Evolutionary conservation across 2,797 vertebrate species (phyloP), one percentile per base, ranked within the genome.

Genomic region (Sebastolobus alascanus): DNA sequence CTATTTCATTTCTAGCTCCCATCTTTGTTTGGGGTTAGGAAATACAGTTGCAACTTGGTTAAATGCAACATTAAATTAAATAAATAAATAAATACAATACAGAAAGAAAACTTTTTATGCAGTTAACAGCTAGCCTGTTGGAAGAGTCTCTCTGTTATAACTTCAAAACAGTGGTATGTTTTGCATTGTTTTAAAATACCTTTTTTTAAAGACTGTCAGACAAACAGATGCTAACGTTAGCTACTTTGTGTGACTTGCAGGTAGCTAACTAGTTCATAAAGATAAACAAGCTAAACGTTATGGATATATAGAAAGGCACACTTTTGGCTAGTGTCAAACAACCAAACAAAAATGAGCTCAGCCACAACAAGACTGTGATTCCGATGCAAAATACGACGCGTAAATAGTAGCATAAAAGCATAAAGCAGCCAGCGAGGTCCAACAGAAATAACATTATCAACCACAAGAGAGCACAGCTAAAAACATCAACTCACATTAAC

Each of bases 201-300:
- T 29, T 50, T 43, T 43, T 0, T 52, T 18, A 37, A 40, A 0
- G 14, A 50, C 46, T 20, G 18, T 50, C 20, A 46, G 14, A 46
- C 40, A 43, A 43, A 43, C 14, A 46, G 43, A 46, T 46, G 43
- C 43, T 46, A 46, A 46, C 1, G 2, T 50, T 50, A 50, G 8
- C 1, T 50, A 50, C 3, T 40, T 70, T 38, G 2, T 55, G 31
- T 55, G n/a, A 27, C 13, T 37, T 25, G n/a, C 50, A 55, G 31
- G 10, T 0, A 0, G 37, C 37, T 0, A 0, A 11, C 37, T 69
- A 29, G 40, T 27, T 25, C 25, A 25, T 46, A 46, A 60, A 73
- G 12, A 61, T 29, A 65, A 27, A 27, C 22, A 65, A 38, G 61
- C 29, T 60, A 55, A 25, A 2, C n/a, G 10, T 55, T 27, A 16